These are phyloP conservation scores for Discoglossus pictus DNA, from an alignment of 2,797 vertebrate species.

Conservation along the genomic window DNA sequence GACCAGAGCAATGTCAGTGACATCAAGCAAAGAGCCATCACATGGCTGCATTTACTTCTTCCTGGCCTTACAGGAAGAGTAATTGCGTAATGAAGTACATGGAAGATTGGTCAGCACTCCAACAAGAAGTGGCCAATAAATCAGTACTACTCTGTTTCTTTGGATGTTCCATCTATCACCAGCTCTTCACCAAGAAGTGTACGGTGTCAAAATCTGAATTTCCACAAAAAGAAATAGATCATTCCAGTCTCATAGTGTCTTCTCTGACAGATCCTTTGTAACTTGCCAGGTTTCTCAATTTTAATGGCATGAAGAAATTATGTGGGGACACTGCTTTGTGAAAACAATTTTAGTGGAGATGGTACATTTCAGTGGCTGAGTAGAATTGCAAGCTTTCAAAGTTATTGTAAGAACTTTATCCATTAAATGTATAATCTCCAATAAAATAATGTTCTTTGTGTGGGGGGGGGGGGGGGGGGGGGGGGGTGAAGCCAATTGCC, in stretches of 20 bases:
- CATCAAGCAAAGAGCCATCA: background rate
- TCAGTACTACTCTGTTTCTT: background rate
- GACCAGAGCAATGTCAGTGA: slow-evolving; percentile 50
- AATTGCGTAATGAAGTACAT: no score
- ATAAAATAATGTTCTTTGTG: no score
- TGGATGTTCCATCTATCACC: background rate
- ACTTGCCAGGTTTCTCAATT: slow-evolving; percentile 48
- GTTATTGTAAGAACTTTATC: no score
- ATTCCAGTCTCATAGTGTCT: slow-evolving; percentile 29
- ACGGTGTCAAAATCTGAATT: no score
- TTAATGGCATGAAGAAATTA: slow-evolving; percentile 32
- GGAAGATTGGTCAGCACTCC: background rate
- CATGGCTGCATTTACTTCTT: background rate
- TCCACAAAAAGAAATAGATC: background rate
- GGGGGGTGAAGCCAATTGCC: no score
- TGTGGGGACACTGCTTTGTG: slow-evolving; percentile 4
- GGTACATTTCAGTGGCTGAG: no score
- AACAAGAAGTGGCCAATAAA: no score
- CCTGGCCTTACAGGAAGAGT: no score
- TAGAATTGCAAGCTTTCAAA: no score
- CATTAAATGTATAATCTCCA: no score
- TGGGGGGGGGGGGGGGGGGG: no score
- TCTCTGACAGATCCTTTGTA: slow-evolving; percentile 49
- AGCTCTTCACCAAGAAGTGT: background rate
- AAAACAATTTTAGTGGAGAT: no score